Percentiles rank a stretch among this genome's conserved stretches.
These are phyloP conservation scores for Heliothis virescens DNA, from an alignment of 1,140 invertebrate species.

Conservation along the genomic window DNA sequence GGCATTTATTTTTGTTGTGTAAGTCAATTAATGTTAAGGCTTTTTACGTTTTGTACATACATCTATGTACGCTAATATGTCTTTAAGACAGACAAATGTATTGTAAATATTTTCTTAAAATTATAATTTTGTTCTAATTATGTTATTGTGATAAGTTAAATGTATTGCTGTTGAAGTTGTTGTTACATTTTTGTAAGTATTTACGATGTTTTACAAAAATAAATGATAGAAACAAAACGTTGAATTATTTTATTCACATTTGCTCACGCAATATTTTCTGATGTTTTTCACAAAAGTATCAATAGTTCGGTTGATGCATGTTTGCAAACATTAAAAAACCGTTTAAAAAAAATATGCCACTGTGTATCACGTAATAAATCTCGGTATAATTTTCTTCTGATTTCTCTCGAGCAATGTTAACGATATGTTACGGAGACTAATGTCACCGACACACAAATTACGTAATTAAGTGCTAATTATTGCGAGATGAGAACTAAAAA, in stretches of 20 bases:
- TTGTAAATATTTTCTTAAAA: slow-evolving; percentile 54
- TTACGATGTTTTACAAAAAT: slow-evolving; percentile 50
- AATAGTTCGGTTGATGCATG: not conserved
- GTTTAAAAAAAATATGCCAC: slow-evolving; percentile 62
- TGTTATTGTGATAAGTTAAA: slow-evolving; percentile 63
- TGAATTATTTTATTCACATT: slow-evolving; percentile 14
- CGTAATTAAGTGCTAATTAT: slow-evolving; percentile 49
- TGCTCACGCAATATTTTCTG: not conserved
- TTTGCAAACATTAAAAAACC: not conserved
- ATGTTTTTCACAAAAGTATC: not conserved
- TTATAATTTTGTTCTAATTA: slow-evolving; percentile 47
- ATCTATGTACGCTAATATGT: not conserved
- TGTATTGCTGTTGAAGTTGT: slow-evolving; percentile 48
- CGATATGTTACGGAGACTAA: slow-evolving; percentile 51
- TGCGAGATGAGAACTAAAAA: slow-evolving; percentile 7
- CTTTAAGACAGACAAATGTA: slow-evolving; percentile 18
- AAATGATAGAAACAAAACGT: slow-evolving; percentile 36
- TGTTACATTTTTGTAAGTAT: slow-evolving; percentile 46
- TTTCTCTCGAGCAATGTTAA: slow-evolving; percentile 63
- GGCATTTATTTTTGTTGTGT: slow-evolving; percentile 56
- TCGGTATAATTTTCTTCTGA: slow-evolving; percentile 50
- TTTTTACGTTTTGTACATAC: slow-evolving; percentile 21
- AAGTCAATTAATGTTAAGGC: slow-evolving; percentile 37
- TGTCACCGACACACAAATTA: slow-evolving; percentile 48
- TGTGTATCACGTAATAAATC: slow-evolving; percentile 54